Percentiles rank a stretch among this genome's conserved stretches.
These are phyloP conservation scores for Eristalinus aeneus DNA, from an alignment of 2,888 invertebrate genomes.

Conservation along the genomic window DNA sequence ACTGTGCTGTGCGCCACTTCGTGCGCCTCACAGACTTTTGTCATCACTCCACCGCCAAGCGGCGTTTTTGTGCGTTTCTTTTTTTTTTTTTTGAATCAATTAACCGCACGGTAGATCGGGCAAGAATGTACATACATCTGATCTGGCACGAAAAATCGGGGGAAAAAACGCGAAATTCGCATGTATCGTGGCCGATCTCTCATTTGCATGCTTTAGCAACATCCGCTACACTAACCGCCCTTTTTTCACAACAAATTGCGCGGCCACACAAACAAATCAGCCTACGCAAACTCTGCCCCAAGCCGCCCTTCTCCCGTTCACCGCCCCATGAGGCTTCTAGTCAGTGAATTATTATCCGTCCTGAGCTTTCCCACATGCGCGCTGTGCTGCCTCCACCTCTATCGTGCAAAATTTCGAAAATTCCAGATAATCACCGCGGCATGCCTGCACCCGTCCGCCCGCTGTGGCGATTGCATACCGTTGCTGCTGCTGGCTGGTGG, in stretches of 20 bases:
- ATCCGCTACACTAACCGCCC: slow-evolving; percentile 60
- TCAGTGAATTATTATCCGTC: slow-evolving; percentile 59
- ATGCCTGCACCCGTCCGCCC: slow-evolving; percentile 3
- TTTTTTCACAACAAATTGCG: slow-evolving; percentile 23
- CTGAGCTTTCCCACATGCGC: slow-evolving; percentile 45
- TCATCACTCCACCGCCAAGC: too few relatives aligned
- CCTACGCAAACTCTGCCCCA: slow-evolving; percentile 36
- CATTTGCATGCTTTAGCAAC: slow-evolving; percentile 71
- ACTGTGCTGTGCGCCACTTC: neutral
- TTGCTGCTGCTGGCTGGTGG: slow-evolving; percentile 28
- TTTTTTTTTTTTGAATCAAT: neutral
- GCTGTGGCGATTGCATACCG: slow-evolving; percentile 35
- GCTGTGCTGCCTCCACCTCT: slow-evolving; percentile 19
- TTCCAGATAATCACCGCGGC: slow-evolving; percentile 59
- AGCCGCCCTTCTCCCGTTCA: neutral
- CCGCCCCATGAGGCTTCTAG: slow-evolving; percentile 17
- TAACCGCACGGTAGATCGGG: neutral
- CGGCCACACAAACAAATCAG: slow-evolving; percentile 27
- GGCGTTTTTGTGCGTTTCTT: neutral
- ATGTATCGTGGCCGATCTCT: slow-evolving; percentile 50
- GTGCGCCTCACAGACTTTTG: too few relatives aligned
- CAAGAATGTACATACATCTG: neutral
- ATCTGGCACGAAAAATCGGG: neutral
- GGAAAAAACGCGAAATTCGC: slow-evolving; percentile 13
- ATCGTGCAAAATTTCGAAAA: slow-evolving; percentile 64